Conservation (phyloP, 2,113 vertebrate species). For the Daubentonia madagascariensis region DNA sequence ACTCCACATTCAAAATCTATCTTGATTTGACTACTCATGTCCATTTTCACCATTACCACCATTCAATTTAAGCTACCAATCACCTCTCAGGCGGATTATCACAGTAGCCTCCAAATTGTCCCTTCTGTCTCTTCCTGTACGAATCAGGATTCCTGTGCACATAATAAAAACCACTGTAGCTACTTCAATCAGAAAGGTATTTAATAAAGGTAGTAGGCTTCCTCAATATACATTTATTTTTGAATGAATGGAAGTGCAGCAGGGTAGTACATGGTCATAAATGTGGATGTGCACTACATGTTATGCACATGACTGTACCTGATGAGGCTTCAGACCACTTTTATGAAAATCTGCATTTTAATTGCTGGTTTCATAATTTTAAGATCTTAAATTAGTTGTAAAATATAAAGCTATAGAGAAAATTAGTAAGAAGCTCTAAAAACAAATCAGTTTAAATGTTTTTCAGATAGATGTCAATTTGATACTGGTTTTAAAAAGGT, state of each 20-base stretch:
- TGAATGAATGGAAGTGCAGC: not conserved
- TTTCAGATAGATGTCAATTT: not conserved
- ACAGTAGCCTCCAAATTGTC: not conserved
- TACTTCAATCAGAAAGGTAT: slow-evolving; percentile 20
- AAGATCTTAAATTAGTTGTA: slow-evolving; percentile 11
- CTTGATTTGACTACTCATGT: not conserved
- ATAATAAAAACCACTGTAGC: slow-evolving; percentile 6
- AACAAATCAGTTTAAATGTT: slow-evolving; percentile 23
- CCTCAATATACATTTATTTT: not conserved
- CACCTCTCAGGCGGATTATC: not conserved
- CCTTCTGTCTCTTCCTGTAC: not conserved
- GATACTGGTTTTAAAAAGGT: not conserved
- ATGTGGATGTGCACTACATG: not conserved
- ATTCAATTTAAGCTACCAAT: not conserved
- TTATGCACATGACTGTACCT: not conserved
- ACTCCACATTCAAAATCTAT: not conserved
- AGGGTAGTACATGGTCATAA: not conserved
- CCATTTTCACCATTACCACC: not conserved
- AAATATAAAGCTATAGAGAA: slow-evolving; percentile 43
- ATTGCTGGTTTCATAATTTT: not conserved
- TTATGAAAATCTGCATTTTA: slow-evolving; percentile 37
- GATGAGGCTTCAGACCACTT: not conserved
- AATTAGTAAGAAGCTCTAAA: slow-evolving; percentile 15
- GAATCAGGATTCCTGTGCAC: not conserved
- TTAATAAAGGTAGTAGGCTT: not conserved